Base-by-base conservation (phyloP, 2,797 vertebrate species). In the Trichosurus vulpecula region DNA sequence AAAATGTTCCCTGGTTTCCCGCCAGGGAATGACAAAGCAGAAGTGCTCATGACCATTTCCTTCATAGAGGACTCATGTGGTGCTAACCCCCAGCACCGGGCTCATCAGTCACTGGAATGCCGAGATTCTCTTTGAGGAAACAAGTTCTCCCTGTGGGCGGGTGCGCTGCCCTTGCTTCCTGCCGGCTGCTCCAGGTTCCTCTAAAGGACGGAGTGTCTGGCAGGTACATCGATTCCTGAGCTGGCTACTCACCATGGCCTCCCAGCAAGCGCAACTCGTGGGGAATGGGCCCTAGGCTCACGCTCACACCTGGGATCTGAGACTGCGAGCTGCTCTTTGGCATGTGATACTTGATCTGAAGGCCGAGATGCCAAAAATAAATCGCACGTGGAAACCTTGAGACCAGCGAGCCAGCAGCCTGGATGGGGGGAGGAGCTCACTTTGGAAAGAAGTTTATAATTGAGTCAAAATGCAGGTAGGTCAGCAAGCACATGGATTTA, bases 311-410 rank as follows among this genome's bases (percentile, higher is more conserved):
- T 6, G 2, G 52, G 61, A 92, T 35, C 54, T 74, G 31, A 8
- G 91, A 90, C 92, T 94, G 93, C 90, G 61, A 74, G 91, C 87
- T 52, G 94, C 53, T 74, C 95, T 97, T 90, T 3, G 57, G 92
- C 92, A 87, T 96, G 93, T 95, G 97, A 95, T 95, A n/a, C 91
- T 97, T 96, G 95, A 93, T 96, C 95, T n/a, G 31, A 94, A 96
- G 91, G 19, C 93, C 91, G 89, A 92, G 0, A 16, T 87, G 66
- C 98, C 97, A 94, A 97, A 98, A 98, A 98, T 98, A 98, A 97
- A 98, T 52, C 91, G 91, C 96, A 95, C 66, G 92, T 96, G 94
- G 97, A 91, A 95, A 90, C 81, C 93, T 4, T 57, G 97, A 96
- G 95, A 6, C 6, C 95, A 2, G 30, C 25, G 52, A 4, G 11